Percentiles rank a stretch among this genome's conserved stretches.
Conservation (phyloP, 2,113 vertebrate species). For the Cisticola juncidis region DNA sequence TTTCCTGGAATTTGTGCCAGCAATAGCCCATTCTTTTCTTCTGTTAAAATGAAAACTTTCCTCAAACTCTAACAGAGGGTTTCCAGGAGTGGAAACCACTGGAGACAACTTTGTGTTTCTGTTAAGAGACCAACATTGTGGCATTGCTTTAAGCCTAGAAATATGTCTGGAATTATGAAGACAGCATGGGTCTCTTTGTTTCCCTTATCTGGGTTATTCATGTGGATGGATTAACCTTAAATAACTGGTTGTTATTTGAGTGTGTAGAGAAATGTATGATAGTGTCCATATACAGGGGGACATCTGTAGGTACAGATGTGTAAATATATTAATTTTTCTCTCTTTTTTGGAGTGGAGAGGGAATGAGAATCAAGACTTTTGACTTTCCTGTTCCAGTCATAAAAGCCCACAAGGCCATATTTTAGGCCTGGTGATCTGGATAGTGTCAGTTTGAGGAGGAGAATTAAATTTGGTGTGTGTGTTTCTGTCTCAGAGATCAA, state of each 20-base stretch:
- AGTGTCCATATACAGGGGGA: neutral
- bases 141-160: neutral
- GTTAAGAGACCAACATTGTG: neutral
- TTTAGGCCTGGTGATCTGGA: neutral
- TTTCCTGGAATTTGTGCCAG: neutral
- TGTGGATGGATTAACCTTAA: neutral
- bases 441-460: neutral
- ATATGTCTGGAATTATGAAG: neutral
- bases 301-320: neutral
- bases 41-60: neutral
- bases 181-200: neutral
- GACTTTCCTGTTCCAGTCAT: neutral
- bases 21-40: neutral
- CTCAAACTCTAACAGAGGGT: neutral
- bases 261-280: neutral
- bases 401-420: neutral
- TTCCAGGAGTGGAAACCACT: neutral
- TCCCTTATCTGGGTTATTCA: neutral
- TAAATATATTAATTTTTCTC: neutral
- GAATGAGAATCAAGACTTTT: neutral
- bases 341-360: rapidly evolving
- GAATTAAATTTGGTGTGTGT: neutral
- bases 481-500: neutral
- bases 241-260: neutral
- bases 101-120: neutral